Base-by-base conservation (phyloP, 2,113 vertebrate genomes). In the Channa maculata region DNA sequence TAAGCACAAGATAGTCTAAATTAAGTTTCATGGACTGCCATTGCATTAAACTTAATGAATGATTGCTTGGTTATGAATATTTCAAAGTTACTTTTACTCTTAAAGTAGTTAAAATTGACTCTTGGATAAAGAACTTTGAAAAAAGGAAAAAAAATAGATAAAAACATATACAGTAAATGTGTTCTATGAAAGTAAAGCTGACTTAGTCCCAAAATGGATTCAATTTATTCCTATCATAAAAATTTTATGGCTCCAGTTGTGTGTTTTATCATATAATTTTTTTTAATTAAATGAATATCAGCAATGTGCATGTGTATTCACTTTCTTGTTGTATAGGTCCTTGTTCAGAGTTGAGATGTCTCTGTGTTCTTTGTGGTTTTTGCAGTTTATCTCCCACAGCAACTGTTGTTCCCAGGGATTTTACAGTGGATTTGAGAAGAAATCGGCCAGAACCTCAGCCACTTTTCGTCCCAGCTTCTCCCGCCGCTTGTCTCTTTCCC, bases 391-490 rank as follows among this genome's bases (percentile, higher is more conserved):
- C 39, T 53, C 34, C 9, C 15, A 1, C 13, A 50, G 45, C 6
- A 41, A 53, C 43, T 0, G 10, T 38, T 5, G 59, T 7, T 37
- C 62, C 75, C 38, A 4, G 8, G 54, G 33, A 52, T 71, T 57
- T 74, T 53, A 82, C 45, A 15, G 54, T 5, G 33, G 82, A n/a
- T 52, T 14, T 46, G 63, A 48, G 76, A 64, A 79, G 83, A 97
- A 99, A 79, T 97, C 94, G 0, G 97, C 96, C 11, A 99, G 94
- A 78, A 98, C 95, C 90, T 97, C 95, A 0, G 95, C 83, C 24
- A 99, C 97, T 86, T 81, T 97, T 53, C 91, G 93, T 1, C 94
- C 93, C 36, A 99, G 93, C 63, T 89, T 90, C 41, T 95, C 88
- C 79, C 95, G 90, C 39, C 96, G 93, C 72, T 86, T 86, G 52